Conservation (phyloP, 2,888 invertebrate species). For the Bhutanitis thaidina region DNA sequence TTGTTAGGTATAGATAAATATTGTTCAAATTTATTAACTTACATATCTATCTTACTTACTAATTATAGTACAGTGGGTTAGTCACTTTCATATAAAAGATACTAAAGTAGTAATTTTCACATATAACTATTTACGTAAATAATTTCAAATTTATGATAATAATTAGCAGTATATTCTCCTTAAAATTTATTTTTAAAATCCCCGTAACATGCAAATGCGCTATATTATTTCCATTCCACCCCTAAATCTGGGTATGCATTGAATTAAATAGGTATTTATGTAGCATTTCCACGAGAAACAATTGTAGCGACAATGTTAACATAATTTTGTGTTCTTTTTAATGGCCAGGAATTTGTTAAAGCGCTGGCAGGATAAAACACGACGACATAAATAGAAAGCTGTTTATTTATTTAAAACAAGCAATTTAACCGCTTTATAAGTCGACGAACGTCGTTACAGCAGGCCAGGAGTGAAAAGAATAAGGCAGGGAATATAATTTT, state of each 20-base stretch:
- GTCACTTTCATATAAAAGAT: too few relatives aligned
- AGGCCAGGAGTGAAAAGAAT: conserved; percentile 42
- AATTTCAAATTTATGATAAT: too few relatives aligned
- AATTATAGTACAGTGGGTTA: too few relatives aligned
- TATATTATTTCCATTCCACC: background rate
- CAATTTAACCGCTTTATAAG: conserved; percentile 58
- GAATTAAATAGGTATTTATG: conserved; percentile 10
- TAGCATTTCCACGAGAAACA: conserved; percentile 21
- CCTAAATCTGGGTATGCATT: conserved; percentile 2
- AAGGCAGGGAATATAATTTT: conserved; percentile 45
- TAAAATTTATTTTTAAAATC: too few relatives aligned
- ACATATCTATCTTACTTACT: too few relatives aligned
- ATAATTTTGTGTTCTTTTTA: conserved; percentile 28
- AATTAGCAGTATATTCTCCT: too few relatives aligned
- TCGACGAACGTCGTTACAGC: conserved; percentile 55
- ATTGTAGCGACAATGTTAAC: conserved; percentile 22
- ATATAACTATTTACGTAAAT: too few relatives aligned
- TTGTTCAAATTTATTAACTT: too few relatives aligned
- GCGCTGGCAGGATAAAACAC: conserved; percentile 29
- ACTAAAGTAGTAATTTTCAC: too few relatives aligned
- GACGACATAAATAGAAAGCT: conserved; percentile 42
- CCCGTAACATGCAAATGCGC: background rate
- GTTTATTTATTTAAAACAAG: conserved; percentile 60
- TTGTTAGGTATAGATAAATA: too few relatives aligned
- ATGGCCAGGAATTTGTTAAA: conserved; percentile 24